Percentiles rank a stretch among this genome's conserved stretches.
Evolutionary conservation across 2,888 invertebrate genomes (phyloP).

Genomic region (Resseliella maxima): DNA sequence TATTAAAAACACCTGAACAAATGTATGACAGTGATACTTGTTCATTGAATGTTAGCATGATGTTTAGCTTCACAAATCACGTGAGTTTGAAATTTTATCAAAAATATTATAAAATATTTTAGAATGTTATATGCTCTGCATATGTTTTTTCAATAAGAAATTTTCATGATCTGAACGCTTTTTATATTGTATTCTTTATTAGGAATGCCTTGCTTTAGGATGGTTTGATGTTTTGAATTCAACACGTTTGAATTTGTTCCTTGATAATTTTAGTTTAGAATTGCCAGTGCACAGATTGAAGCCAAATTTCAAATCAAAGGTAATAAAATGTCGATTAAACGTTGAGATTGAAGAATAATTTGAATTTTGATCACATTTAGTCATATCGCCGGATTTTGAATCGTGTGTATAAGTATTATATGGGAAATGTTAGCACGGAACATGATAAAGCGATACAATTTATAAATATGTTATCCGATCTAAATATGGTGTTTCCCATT

Average conservation of each 20-base stretch:
- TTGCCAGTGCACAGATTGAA: slow-evolving; percentile 3
- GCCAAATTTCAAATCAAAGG: slow-evolving; percentile 8
- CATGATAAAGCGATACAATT: not conserved
- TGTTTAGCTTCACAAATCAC: slow-evolving; percentile 22
- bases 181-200: not conserved
- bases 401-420: not conserved
- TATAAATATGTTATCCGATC: slow-evolving; percentile 34
- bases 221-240: slow-evolving; percentile 2
- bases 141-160: not conserved
- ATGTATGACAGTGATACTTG: not conserved
- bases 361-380: not conserved
- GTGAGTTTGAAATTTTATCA: not conserved
- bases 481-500: slow-evolving; percentile 33
- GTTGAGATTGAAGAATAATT: not conserved
- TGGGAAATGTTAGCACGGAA: not conserved
- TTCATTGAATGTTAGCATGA: not conserved
- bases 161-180: not conserved
- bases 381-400: not conserved
- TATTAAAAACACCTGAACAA: not conserved
- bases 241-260: not conserved
- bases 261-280: not conserved
- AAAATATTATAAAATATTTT: not conserved
- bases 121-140: too few species aligned
- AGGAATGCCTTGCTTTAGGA: not conserved
- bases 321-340: too few species aligned